Conservation (phyloP, 2,113 vertebrate genomes). For the Elephas maximus region DNA sequence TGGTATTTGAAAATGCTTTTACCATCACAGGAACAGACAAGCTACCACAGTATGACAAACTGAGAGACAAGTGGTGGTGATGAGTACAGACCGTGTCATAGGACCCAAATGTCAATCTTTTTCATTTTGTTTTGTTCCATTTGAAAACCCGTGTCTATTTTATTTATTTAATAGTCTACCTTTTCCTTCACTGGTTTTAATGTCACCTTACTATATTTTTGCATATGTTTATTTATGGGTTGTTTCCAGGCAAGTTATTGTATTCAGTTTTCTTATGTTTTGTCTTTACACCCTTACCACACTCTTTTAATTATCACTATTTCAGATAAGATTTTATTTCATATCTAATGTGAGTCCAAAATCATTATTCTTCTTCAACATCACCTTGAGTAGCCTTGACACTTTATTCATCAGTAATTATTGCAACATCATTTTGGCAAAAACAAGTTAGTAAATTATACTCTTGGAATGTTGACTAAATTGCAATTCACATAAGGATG, state of each 20-base stretch:
- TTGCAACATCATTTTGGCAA: not conserved
- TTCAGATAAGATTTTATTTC: not conserved
- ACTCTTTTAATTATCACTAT: not conserved
- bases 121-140: not conserved
- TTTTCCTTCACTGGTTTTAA: not conserved
- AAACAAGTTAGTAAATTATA: not conserved
- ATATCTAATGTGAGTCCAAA: not conserved
- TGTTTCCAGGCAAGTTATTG: not conserved
- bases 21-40: too few species aligned
- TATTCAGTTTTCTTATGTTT: not conserved
- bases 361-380: not conserved
- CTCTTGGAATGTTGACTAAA: not conserved
- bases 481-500: too few species aligned
- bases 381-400: not conserved
- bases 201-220: too few species aligned
- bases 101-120: not conserved
- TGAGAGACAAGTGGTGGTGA: too few species aligned
- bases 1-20: too few species aligned
- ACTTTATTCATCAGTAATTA: not conserved
- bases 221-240: not conserved
- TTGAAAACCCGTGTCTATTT: not conserved
- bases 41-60: too few species aligned
- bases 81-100: not conserved
- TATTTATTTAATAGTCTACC: not conserved
- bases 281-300: too few species aligned